Evolutionary conservation across 2,888 invertebrate genomes (phyloP).

Genomic region (Cheilosia scutellata): DNA sequence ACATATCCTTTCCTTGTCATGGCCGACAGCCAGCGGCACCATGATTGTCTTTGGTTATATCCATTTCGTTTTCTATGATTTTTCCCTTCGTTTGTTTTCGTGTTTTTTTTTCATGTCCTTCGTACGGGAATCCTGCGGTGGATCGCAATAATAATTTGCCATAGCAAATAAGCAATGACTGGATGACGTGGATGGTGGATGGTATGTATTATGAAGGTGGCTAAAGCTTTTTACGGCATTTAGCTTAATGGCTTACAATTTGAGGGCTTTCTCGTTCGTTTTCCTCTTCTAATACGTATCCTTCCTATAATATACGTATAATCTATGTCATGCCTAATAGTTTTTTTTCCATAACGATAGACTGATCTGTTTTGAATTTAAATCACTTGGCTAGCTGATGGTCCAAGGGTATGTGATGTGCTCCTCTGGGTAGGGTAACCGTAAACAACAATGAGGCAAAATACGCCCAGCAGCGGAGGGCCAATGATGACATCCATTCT

Average conservation of each 20-base stretch:
- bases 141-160: slow-evolving; percentile 73
- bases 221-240: slow-evolving; percentile 69
- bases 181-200: slow-evolving; percentile 7
- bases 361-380: slow-evolving; percentile 75
- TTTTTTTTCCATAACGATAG: slow-evolving; percentile 68
- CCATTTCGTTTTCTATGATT: slow-evolving; percentile 61
- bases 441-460: slow-evolving; percentile 37
- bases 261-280: slow-evolving; percentile 20
- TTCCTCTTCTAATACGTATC: slow-evolving; percentile 30
- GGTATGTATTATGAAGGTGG: slow-evolving; percentile 12
- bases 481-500: slow-evolving; percentile 58
- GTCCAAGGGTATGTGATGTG: neutral
- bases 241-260: slow-evolving; percentile 64
- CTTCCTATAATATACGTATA: slow-evolving; percentile 7
- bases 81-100: slow-evolving; percentile 13
- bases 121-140: slow-evolving; percentile 59
- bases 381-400: slow-evolving; percentile 50
- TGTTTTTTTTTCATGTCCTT: slow-evolving; percentile 27
- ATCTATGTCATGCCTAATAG: slow-evolving; percentile 44
- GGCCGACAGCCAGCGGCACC: slow-evolving; percentile 44
- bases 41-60: slow-evolving; percentile 69
- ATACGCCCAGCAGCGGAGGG: no score
- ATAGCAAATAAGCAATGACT: slow-evolving; percentile 56
- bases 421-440: neutral
- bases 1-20: slow-evolving; percentile 28